Evolutionary conservation across 92 coral and sea anemone species (phyloP).

Genomic region (Zoanthus solanderi): DNA sequence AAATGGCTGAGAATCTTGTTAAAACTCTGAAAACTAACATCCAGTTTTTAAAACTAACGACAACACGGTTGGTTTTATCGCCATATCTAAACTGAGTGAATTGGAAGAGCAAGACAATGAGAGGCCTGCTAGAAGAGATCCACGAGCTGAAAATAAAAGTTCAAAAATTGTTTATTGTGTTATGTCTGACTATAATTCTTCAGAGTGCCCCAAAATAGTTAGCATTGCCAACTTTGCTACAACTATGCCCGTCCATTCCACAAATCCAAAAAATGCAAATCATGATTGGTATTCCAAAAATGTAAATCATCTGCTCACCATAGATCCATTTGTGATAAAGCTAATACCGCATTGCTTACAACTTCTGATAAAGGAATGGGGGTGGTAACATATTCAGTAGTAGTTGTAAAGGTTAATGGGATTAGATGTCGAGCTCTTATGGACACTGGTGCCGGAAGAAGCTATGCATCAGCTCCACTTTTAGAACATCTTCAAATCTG

Average conservation of each 20-base stretch:
- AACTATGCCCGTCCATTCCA: conserved; percentile 60
- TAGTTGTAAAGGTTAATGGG: conserved; percentile 60
- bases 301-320: conserved; percentile 28
- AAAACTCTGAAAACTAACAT: background rate
- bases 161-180: conserved; percentile 59
- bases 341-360: conserved; percentile 5
- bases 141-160: background rate
- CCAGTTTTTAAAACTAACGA: background rate
- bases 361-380: conserved; percentile 36
- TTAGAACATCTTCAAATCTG: conserved; percentile 29
- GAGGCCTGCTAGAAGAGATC: conserved; percentile 6
- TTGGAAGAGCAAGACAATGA: conserved; percentile 27
- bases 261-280: conserved; percentile 43
- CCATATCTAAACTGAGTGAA: conserved; percentile 27
- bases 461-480: conserved; percentile 70
- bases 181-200: conserved; percentile 58
- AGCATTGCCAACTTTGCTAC: conserved; percentile 49
- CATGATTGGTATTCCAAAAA: conserved; percentile 53
- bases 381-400: conserved; percentile 52
- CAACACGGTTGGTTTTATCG: conserved; percentile 1
- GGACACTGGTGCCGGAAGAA: conserved; percentile 70
- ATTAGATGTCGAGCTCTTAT: conserved; percentile 46
- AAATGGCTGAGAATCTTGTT: background rate
- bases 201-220: conserved; percentile 54
- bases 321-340: conserved; percentile 37